Conservation (phyloP, 2,113 vertebrate genomes). For the Abramis brama region DNA sequence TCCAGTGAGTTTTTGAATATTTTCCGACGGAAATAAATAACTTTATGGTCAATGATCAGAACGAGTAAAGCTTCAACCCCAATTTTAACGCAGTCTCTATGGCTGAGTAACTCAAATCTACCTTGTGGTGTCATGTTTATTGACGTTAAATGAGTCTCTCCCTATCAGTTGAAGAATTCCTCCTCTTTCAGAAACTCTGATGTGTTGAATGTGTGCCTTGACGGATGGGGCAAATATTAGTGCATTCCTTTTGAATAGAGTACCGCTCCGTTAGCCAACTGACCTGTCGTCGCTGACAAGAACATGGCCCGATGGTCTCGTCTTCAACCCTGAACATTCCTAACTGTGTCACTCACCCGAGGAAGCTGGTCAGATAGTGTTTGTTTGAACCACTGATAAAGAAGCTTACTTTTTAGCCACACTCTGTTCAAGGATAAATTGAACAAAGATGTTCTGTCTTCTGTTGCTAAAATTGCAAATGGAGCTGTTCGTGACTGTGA, state of each 20-base stretch:
- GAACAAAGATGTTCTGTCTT: slow-evolving; percentile 71
- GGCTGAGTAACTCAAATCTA: neutral
- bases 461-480: slow-evolving; percentile 10
- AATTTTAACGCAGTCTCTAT: neutral
- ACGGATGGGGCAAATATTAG: slow-evolving; percentile 74
- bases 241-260: slow-evolving; percentile 68
- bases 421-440: slow-evolving; percentile 68
- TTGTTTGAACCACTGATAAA: slow-evolving; percentile 64
- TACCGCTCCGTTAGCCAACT: slow-evolving; percentile 59
- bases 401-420: slow-evolving; percentile 73
- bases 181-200: slow-evolving; percentile 59
- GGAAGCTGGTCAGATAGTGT: slow-evolving; percentile 33
- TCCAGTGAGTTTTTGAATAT: neutral
- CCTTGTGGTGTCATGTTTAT: neutral
- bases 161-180: slow-evolving; percentile 41
- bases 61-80: neutral
- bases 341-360: slow-evolving; percentile 44
- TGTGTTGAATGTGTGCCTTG: slow-evolving; percentile 63
- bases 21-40: neutral
- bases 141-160: slow-evolving; percentile 17
- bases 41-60: slow-evolving; percentile 2
- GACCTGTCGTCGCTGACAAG: slow-evolving; percentile 66
- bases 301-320: slow-evolving; percentile 61
- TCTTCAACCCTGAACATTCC: slow-evolving; percentile 56
- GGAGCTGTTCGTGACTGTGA: neutral